Evolutionary conservation across 2,113 vertebrate genomes (phyloP).

Genomic region (Scartelaos histophorus): DNA sequence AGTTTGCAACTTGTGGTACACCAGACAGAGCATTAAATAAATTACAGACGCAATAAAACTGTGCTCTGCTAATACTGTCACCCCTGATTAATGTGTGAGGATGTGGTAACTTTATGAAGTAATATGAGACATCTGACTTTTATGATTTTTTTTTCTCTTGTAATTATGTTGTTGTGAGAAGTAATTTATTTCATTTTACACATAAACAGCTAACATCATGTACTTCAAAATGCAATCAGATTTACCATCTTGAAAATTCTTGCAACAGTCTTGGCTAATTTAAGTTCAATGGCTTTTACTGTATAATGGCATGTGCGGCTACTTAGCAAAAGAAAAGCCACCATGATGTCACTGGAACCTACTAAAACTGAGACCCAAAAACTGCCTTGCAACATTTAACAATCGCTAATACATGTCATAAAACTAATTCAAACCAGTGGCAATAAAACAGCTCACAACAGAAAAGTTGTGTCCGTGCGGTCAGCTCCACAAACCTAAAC

Average conservation of each 20-base stretch:
- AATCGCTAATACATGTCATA: neutral
- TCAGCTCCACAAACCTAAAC: constrained; percentile 1
- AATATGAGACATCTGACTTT: too few species aligned
- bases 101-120: too few species aligned
- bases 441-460: neutral
- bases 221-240: too few species aligned
- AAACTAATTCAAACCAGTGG: constrained; percentile 6
- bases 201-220: too few species aligned
- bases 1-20: too few species aligned
- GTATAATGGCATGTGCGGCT: neutral
- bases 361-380: neutral
- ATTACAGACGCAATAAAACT: too few species aligned
- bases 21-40: too few species aligned
- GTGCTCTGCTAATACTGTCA: too few species aligned
- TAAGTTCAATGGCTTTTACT: neutral
- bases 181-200: too few species aligned
- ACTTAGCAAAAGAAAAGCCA: neutral
- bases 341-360: neutral
- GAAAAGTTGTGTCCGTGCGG: neutral
- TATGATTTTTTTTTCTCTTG: too few species aligned
- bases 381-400: neutral
- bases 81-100: too few species aligned
- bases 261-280: neutral
- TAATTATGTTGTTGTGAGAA: too few species aligned
- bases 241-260: neutral